Base-by-base conservation (phyloP, 2,888 invertebrate genomes). In the Heteropelma amictum region DNA sequence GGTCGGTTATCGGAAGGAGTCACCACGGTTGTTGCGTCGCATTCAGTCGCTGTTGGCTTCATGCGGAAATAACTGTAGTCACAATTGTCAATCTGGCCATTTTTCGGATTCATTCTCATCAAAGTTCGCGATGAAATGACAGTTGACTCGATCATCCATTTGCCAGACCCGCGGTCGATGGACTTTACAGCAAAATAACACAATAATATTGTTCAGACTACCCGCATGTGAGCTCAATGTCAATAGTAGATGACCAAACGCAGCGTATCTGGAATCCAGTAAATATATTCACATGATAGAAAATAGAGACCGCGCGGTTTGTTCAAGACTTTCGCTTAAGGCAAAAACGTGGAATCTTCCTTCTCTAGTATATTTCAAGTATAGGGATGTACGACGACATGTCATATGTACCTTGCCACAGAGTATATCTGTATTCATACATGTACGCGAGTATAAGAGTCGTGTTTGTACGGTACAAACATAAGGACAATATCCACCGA, bases 41-140 rank as follows among this genome's bases (percentile, higher is more conserved):
- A 47, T 33, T 47, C 60, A 28, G 70, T 45, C n/a, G 60, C 23
- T 51, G 21, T 60, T 64, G 71, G 68, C 68, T 58, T 23, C 53
- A 68, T 51, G 71, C 68, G 68, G 76, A 71, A 76, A 72, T 53
- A 68, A 30, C 67, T 72, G 64, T 68, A 38, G 68, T 63, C 49
- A 68, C 71, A 76, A 76, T 76, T 76, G 72, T 72, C 76, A 76
- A 72, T 71, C 70, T 61, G 35, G 33, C 54, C 38, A 70, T 74
- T 65, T 47, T 60, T n/a, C 14, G 3, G n/a, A 14, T 5, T 40
- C n/a, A 23, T 33, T 30, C 40, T 53, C 63, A 28, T 17, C 14
- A 42, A 61, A 21, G 45, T 14, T 12, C 17, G 8, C 17, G n/a
- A 47, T 45, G 21, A 38, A 33, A 68, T 45, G 54, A 67, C 54